Conservation (phyloP, 2,113 vertebrate species). For the Lagenorhynchus albirostris region DNA sequence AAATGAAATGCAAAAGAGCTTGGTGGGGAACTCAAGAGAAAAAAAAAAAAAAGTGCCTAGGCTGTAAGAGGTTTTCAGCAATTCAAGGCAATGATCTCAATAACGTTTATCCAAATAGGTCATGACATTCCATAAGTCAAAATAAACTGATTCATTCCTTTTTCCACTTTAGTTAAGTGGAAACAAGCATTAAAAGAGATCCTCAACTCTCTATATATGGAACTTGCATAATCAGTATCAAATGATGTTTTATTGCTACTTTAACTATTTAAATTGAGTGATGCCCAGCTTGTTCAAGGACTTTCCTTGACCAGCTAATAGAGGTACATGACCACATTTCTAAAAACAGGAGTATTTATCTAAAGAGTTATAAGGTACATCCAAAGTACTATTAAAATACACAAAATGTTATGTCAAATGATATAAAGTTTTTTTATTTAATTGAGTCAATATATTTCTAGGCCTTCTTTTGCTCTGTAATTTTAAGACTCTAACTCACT, state of each 20-base stretch:
- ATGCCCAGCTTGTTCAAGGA: neutral
- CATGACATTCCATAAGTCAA: neutral
- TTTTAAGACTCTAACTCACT: neutral
- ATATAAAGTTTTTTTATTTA: neutral
- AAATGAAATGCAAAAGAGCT: constrained; percentile 43
- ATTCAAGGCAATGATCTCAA: neutral
- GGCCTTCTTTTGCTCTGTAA: neutral
- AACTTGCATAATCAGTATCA: neutral
- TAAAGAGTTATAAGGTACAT: neutral
- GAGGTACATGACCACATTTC: neutral
- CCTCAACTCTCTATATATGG: fast-evolving
- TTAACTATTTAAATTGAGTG: neutral
- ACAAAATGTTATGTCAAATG: neutral
- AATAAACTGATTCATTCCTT: neutral
- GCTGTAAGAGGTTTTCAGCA: neutral
- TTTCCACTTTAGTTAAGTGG: neutral
- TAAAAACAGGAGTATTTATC: neutral
- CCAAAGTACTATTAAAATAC: neutral
- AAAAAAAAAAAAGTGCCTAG: neutral
- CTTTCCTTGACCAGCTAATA: neutral
- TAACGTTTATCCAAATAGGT: constrained; percentile 26
- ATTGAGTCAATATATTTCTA: neutral
- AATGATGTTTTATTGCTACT: neutral
- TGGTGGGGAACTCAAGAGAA: neutral
- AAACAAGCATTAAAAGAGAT: neutral